Percentiles rank a stretch among this genome's conserved stretches.
Evolutionary conservation across 2,888 invertebrate genomes (phyloP).

Genomic region (Byasa hedistus): DNA sequence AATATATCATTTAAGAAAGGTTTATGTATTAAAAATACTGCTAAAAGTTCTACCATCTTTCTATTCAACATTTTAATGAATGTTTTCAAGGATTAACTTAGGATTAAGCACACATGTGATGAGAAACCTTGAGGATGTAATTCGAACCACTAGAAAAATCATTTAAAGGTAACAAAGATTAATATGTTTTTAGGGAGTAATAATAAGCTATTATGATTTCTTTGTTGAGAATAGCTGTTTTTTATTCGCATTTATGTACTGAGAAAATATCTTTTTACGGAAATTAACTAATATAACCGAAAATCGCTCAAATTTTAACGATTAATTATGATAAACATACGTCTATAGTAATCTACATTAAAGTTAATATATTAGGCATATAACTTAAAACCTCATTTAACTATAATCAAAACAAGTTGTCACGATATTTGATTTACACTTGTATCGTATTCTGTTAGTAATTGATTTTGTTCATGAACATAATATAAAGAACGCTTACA

Average conservation of each 20-base stretch:
- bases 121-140: no score
- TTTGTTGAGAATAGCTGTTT: no score
- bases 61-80: background rate
- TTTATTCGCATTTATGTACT: no score
- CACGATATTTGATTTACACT: background rate
- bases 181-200: no score
- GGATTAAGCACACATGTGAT: no score
- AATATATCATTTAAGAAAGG: background rate
- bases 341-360: background rate
- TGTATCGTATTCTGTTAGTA: background rate
- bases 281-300: background rate
- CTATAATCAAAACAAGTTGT: background rate
- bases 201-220: no score
- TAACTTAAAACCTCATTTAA: background rate
- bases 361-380: background rate
- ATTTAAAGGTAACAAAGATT: no score
- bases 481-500: conserved; percentile 49
- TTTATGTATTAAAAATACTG: background rate
- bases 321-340: background rate
- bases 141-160: no score
- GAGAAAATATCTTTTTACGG: no score
- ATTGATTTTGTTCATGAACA: background rate
- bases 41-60: background rate
- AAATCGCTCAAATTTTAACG: background rate
- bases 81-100: no score